A percentile compares a stretch with the other conserved stretches of the same genome.
Conservation (phyloP, 2,888 invertebrate genomes). For the Geophilus truncorum region DNA sequence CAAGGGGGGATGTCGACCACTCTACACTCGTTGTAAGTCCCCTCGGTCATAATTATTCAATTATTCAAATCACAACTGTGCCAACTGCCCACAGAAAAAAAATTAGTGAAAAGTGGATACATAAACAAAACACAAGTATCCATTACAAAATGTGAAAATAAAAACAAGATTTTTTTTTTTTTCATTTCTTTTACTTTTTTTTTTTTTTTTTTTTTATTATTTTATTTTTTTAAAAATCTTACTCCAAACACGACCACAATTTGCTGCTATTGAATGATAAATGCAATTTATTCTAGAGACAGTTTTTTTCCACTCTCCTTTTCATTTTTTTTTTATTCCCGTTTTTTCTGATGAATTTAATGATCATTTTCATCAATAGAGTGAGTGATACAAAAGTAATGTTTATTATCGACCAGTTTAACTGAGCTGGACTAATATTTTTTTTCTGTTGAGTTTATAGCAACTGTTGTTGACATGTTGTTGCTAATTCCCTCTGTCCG, state of each 20-base stretch:
- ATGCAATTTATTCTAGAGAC: not conserved
- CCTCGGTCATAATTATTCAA: conserved; percentile 15
- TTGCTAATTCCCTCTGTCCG: not conserved
- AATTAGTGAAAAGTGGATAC: not conserved
- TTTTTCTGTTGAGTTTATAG: not conserved
- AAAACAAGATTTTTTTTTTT: no score
- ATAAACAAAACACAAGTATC: conserved; percentile 1
- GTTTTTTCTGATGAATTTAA: conserved; percentile 5
- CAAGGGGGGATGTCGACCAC: not conserved
- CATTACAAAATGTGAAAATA: not conserved
- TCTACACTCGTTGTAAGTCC: not conserved
- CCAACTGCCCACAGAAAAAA: not conserved
- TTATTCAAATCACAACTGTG: conserved; percentile 8
- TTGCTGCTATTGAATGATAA: not conserved
- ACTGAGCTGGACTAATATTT: conserved; percentile 9
- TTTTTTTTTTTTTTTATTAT: no score
- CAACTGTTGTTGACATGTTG: conserved; percentile 20
- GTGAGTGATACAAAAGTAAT: conserved; percentile 9
- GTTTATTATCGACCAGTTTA: conserved; percentile 20
- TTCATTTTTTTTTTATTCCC: not conserved
- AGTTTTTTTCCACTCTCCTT: no score
- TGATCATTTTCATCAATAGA: conserved; percentile 20
- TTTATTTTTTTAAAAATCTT: not conserved
- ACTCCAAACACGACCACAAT: not conserved
- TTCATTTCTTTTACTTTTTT: no score